Conservation (phyloP, 2,888 invertebrate species). For the Athalia cordata region DNA sequence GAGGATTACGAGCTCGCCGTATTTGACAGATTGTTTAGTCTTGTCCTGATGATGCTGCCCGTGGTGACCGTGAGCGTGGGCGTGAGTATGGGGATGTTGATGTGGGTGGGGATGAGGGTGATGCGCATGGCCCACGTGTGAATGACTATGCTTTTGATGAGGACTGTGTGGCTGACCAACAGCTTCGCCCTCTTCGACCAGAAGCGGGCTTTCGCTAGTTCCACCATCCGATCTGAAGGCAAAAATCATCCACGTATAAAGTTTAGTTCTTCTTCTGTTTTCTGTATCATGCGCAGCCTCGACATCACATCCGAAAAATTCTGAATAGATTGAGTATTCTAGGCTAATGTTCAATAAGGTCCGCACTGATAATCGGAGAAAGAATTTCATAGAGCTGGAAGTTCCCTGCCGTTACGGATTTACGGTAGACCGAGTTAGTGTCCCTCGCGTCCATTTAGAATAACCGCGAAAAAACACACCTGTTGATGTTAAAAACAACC, state of each 20-base stretch:
- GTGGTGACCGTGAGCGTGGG: conserved; percentile 59
- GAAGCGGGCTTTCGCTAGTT: conserved; percentile 71
- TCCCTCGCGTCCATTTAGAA: neutral
- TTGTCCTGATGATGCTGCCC: conserved; percentile 86
- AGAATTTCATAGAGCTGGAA: neutral
- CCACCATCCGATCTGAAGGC: conserved; percentile 70
- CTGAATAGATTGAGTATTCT: neutral
- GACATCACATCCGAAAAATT: neutral
- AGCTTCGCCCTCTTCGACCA: conserved; percentile 71
- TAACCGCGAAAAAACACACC: conserved; percentile 22
- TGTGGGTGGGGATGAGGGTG: conserved; percentile 62
- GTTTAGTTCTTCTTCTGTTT: neutral
- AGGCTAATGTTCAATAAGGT: neutral
- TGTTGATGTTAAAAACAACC: conserved; percentile 16
- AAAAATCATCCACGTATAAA: conserved; percentile 41
- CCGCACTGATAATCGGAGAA: neutral
- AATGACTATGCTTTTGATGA: conserved; percentile 68
- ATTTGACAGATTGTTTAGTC: conserved; percentile 87
- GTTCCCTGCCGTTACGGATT: conserved; percentile 7
- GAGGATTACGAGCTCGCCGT: conserved; percentile 95
- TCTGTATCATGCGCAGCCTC: neutral
- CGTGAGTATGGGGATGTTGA: conserved; percentile 52
- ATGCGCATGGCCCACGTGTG: conserved; percentile 64
- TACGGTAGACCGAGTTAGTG: conserved; percentile 13
- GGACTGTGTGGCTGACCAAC: conserved; percentile 71